phyloP scores from a whole-genome alignment of 2,888 invertebrate genomes.

The Chrysotoxum bicinctum region DNA sequence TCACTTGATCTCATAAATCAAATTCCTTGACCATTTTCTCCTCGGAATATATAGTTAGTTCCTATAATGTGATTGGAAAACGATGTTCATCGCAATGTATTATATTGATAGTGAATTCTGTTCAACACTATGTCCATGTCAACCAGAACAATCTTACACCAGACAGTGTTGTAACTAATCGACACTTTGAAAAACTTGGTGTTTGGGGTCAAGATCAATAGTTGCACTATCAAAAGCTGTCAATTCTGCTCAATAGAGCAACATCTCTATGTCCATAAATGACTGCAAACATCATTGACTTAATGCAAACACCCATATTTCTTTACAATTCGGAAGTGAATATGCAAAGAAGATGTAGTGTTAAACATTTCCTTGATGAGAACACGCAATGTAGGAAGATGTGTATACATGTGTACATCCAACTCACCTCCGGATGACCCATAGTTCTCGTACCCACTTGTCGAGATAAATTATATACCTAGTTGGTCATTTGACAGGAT shows the following conservation, averaged over 20 bases:
- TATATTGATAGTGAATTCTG: background rate
- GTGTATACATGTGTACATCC: background rate
- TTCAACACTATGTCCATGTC: slow-evolving; percentile 7
- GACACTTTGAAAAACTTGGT: slow-evolving; percentile 22
- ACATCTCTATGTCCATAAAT: slow-evolving; percentile 28
- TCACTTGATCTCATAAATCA: background rate
- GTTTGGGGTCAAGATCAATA: slow-evolving; percentile 45
- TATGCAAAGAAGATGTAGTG: slow-evolving; percentile 7
- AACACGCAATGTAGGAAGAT: slow-evolving; percentile 32
- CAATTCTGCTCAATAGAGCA: slow-evolving; percentile 12
- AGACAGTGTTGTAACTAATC: slow-evolving; percentile 33
- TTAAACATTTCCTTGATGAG: slow-evolving; percentile 27
- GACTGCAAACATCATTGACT: slow-evolving; percentile 12
- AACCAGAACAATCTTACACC: background rate
- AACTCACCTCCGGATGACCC: background rate
- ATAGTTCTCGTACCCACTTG: background rate
- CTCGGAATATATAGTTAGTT: background rate
- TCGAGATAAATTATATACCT: slow-evolving; percentile 21
- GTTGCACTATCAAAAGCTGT: slow-evolving; percentile 10
- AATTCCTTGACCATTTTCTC: background rate
- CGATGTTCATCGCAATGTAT: background rate
- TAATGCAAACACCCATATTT: slow-evolving; percentile 27
- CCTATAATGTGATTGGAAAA: background rate
- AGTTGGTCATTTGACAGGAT: slow-evolving; percentile 41
- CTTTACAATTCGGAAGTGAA: slow-evolving; percentile 47